Evolutionary conservation across 2,888 invertebrate species (phyloP).

Genomic region (Itoplectis maculator): DNA sequence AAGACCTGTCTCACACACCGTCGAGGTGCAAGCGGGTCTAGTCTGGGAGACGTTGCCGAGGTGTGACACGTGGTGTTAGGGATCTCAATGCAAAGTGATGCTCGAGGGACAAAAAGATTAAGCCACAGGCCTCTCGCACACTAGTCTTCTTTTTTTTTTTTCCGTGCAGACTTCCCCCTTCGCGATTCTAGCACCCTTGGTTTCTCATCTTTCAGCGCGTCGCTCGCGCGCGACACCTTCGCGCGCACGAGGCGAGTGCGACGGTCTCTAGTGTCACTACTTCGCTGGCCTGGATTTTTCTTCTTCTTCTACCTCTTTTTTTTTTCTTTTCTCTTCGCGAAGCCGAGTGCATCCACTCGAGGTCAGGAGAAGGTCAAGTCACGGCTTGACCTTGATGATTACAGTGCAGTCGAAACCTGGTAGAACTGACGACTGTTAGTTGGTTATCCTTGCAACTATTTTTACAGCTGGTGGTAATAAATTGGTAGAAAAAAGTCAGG

Average conservation of each 20-base stretch:
- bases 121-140: slow-evolving; percentile 32
- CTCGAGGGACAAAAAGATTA: slow-evolving; percentile 55
- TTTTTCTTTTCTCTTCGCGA: slow-evolving; percentile 11
- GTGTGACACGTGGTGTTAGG: slow-evolving; percentile 41
- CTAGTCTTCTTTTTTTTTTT: not conserved
- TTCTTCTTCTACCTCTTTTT: too few relatives aligned
- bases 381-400: slow-evolving; percentile 38
- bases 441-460: too few relatives aligned
- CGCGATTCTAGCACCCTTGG: slow-evolving; percentile 30
- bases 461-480: too few relatives aligned
- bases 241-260: slow-evolving; percentile 31
- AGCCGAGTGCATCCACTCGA: not conserved
- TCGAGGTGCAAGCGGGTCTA: not conserved
- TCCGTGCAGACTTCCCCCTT: slow-evolving; percentile 39
- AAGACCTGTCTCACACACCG: slow-evolving; percentile 13
- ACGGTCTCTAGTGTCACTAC: slow-evolving; percentile 58
- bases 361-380: slow-evolving; percentile 41
- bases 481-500: too few relatives aligned
- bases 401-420: not conserved
- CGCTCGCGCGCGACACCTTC: not conserved
- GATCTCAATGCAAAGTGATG: slow-evolving; percentile 56
- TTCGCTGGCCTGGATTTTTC: slow-evolving; percentile 50
- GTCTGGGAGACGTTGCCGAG: not conserved
- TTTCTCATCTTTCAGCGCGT: slow-evolving; percentile 22
- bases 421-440: too few relatives aligned